Evolutionary conservation across 2,113 vertebrate genomes (phyloP), one percentile per base, ranked within the genome.

Genomic region (Charina bottae): DNA sequence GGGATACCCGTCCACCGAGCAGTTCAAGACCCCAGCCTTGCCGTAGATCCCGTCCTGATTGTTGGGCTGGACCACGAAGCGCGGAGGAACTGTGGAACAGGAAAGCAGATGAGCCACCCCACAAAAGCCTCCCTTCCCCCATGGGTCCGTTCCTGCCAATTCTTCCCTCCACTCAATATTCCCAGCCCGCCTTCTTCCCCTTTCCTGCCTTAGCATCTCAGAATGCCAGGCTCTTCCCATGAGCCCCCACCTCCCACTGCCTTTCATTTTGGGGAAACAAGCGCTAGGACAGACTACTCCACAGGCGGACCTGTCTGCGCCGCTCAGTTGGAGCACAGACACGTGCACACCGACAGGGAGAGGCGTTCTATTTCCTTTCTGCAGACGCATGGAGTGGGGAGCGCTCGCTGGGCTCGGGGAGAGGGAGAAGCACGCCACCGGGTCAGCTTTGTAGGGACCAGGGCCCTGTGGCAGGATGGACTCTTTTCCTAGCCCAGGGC

Each of bases 21-120:
- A 99, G 96, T 99, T 99, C 62, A 99, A 97, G 96, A 99, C 99
- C 4, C 99, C 99, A 0, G 99, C 98, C 95, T 99, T 99, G 37
- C 99, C 99, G 0, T 99, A 99, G 96, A 99, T 99, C 92, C 99
- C 99, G 17, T 99, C 99, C 94, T 99, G 99, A 96, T 99, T 99
- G 97, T 99, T 99, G 93, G 99, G 99, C 85, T 99, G 99, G 56
- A 99, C 99, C 96, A 99, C 98, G 49, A 99, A 99, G 17, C 99
- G 98, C 94, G 99, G 99, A n/a, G 99, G 99, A 89, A 99, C 99
- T 99, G 95, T 2, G 24, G 1, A 85, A 92, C 87, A 21, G 0
- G 56, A 62, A 85, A 94, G 87, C 85, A 88, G 24, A 89, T 15
- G 42, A 53, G 86, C 6, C 26, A 55, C 60, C 46, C 85, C 59